Conservation (phyloP, 2,113 vertebrate species). For the Nycticryphes semicollaris region DNA sequence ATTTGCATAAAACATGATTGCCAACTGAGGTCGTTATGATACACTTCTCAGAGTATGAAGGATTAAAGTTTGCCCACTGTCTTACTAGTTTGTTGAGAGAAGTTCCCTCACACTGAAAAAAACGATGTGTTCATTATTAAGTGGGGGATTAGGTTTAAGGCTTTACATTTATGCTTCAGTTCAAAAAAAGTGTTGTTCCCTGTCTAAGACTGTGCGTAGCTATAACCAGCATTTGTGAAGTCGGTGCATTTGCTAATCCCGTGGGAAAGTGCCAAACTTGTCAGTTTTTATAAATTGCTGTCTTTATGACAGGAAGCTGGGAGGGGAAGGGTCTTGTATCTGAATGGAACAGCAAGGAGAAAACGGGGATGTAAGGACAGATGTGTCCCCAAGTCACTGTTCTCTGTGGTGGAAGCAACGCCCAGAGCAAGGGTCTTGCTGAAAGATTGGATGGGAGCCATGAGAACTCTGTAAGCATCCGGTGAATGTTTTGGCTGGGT, state of each 20-base stretch:
- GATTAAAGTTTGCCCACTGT: background rate
- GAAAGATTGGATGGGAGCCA: conserved; percentile 35
- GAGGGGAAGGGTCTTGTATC: background rate
- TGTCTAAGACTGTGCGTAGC: background rate
- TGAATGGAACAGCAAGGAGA: conserved; percentile 19
- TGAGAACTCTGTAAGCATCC: conserved; percentile 26
- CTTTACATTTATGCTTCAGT: background rate
- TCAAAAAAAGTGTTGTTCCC: background rate
- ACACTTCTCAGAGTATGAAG: background rate
- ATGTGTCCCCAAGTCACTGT: background rate
- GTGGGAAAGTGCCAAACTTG: conserved; percentile 25
- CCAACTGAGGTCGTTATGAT: background rate
- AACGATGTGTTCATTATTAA: background rate
- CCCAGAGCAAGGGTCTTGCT: conserved; percentile 1
- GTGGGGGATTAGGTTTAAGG: background rate
- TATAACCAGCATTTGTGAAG: conserved; percentile 1
- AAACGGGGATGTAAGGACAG: background rate
- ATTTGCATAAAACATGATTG: background rate
- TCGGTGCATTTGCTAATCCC: background rate
- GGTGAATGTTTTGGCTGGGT: conserved; percentile 25
- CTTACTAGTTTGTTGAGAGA: background rate
- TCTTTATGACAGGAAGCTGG: conserved; percentile 46
- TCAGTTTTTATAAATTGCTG: conserved; percentile 46
- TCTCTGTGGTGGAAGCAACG: background rate
- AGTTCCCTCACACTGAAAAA: background rate